These are phyloP conservation scores for Actenoides lindsayi DNA, from an alignment of 2,113 vertebrate species.

Conservation along the genomic window DNA sequence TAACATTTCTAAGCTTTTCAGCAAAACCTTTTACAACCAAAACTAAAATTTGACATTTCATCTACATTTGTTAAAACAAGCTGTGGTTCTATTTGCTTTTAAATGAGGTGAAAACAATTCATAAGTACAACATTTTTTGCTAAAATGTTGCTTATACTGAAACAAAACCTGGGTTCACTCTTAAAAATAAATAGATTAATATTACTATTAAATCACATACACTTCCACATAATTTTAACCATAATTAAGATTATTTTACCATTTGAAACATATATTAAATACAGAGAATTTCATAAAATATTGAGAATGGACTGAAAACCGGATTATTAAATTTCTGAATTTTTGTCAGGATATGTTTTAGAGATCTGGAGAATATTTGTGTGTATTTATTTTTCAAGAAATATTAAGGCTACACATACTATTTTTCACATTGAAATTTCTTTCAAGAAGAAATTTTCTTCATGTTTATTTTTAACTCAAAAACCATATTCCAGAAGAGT, in stretches of 20 bases:
- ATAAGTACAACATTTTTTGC: not conserved
- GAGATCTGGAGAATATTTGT: not conserved
- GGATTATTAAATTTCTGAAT: not conserved
- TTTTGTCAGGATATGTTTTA: not conserved
- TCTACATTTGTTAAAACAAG: not conserved
- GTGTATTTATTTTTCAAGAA: not conserved
- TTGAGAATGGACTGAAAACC: not conserved
- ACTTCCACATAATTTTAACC: not conserved
- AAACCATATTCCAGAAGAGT: not conserved
- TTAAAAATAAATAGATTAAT: not conserved
- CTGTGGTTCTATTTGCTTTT: not conserved
- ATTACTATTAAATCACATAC: not conserved
- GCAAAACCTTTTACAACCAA: not conserved
- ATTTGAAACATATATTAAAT: not conserved
- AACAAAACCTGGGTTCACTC: not conserved
- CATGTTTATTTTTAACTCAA: not conserved
- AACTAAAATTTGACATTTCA: not conserved
- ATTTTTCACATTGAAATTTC: not conserved
- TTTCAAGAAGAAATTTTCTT: not conserved
- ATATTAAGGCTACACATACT: not conserved
- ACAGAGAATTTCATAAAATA: not conserved
- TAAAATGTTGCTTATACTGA: not conserved
- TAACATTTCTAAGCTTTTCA: not conserved
- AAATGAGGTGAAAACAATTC: not conserved
- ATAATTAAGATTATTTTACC: not conserved